These are phyloP conservation scores for Epinephelus awoara DNA, from an alignment of 2,797 vertebrate species.

Conservation along the genomic window DNA sequence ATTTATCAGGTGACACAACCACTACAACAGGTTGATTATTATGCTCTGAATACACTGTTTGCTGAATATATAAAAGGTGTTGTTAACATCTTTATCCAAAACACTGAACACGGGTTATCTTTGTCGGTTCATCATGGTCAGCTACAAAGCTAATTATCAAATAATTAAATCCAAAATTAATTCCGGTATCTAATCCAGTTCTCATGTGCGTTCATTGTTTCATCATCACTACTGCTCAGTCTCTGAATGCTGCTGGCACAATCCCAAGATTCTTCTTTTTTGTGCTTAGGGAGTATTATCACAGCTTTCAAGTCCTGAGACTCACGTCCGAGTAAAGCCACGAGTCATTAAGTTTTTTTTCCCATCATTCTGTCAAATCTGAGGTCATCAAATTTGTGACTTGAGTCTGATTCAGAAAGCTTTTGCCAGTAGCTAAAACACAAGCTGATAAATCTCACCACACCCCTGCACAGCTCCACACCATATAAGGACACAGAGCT, in stretches of 20 bases:
- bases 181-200: neutral
- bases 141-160: too few relatives aligned
- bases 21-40: too few relatives aligned
- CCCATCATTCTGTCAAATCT: slow-evolving; percentile 8
- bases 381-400: slow-evolving; percentile 37
- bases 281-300: neutral
- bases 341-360: slow-evolving; percentile 14
- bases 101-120: too few relatives aligned
- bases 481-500: slow-evolving; percentile 62
- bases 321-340: slow-evolving; percentile 24
- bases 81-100: too few relatives aligned
- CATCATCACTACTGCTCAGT: neutral
- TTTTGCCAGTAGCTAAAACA: slow-evolving; percentile 45
- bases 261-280: slow-evolving; percentile 30
- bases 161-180: too few relatives aligned
- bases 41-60: too few relatives aligned
- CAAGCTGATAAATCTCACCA: slow-evolving; percentile 44
- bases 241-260: neutral
- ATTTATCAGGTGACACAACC: too few relatives aligned
- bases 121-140: too few relatives aligned
- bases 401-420: slow-evolving; percentile 6
- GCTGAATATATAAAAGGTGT: too few relatives aligned
- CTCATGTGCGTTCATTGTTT: neutral
- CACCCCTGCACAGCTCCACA: slow-evolving; percentile 38
- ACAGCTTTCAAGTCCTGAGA: slow-evolving; percentile 31